Evolutionary conservation across 2,797 vertebrate genomes (phyloP).

Genomic region (Nasua narica): DNA sequence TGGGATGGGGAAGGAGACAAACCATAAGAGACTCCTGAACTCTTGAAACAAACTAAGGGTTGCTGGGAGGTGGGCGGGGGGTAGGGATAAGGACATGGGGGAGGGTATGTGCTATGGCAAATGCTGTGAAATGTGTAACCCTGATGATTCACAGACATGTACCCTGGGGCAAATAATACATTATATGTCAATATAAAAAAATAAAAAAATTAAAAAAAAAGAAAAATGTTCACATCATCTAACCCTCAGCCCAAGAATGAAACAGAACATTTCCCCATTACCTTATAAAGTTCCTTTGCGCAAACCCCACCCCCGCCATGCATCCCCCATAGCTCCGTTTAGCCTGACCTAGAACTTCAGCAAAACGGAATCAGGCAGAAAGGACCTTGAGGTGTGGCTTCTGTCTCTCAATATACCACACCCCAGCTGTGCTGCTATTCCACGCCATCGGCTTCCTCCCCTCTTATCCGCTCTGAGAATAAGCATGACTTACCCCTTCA

Average conservation of each 20-base stretch:
- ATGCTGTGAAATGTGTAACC: too few species aligned
- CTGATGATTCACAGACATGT: too few species aligned
- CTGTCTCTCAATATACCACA: not conserved
- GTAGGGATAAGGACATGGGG: too few species aligned
- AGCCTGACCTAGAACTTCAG: not conserved
- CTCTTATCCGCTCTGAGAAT: not conserved
- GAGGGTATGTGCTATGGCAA: too few species aligned
- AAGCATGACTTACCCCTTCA: not conserved
- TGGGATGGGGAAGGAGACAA: too few species aligned
- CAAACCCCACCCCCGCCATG: not conserved
- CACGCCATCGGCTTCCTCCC: not conserved
- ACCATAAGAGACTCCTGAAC: too few species aligned
- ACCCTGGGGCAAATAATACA: too few species aligned
- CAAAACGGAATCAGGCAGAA: not conserved
- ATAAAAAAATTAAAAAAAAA: too few species aligned
- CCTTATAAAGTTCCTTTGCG: not conserved
- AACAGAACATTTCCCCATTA: not conserved
- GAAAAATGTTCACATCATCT: not conserved
- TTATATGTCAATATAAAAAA: too few species aligned
- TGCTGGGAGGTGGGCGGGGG: too few species aligned
- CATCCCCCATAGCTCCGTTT: not conserved
- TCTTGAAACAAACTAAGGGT: too few species aligned
- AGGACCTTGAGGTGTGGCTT: not conserved
- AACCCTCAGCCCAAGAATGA: not conserved
- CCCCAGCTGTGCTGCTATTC: too few species aligned